These are phyloP conservation scores for Parus major DNA, from an alignment of 2,113 vertebrate species.

Conservation along the genomic window DNA sequence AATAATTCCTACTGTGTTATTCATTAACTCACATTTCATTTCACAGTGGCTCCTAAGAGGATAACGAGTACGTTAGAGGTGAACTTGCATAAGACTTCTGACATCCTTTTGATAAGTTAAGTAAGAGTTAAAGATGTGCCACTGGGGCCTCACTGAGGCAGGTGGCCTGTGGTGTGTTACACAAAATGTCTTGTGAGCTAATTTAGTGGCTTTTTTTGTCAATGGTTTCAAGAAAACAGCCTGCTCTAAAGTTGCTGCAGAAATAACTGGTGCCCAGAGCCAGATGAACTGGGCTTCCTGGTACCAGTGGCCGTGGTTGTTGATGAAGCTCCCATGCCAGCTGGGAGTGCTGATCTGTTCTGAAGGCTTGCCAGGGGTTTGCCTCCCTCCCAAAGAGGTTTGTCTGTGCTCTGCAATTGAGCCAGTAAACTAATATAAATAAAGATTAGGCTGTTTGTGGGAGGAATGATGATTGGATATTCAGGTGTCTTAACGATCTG, in stretches of 20 bases:
- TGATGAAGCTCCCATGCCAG: neutral
- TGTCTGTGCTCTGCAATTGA: slow-evolving; percentile 1
- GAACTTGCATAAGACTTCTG: slow-evolving; percentile 38
- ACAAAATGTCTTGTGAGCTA: neutral
- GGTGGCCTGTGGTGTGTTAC: neutral
- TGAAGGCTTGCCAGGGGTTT: neutral
- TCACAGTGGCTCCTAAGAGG: slow-evolving; percentile 4
- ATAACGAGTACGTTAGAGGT: neutral
- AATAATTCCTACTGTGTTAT: slow-evolving; percentile 48
- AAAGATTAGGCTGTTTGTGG: neutral
- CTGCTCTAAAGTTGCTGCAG: neutral
- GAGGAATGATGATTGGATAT: neutral
- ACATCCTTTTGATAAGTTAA: slow-evolving; percentile 28
- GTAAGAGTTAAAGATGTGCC: neutral
- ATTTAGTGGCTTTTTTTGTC: neutral
- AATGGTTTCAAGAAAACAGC: neutral
- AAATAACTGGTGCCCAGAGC: neutral
- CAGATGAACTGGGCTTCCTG: neutral
- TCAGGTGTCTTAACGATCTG: neutral
- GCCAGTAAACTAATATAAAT: neutral
- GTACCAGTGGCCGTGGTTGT: neutral
- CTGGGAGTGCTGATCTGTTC: neutral
- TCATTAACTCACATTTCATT: slow-evolving; percentile 65
- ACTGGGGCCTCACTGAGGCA: neutral
- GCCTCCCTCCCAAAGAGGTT: neutral